phyloP scores from a whole-genome alignment of 2,888 invertebrate genomes.

The Caenorhabditis japonica region DNA sequence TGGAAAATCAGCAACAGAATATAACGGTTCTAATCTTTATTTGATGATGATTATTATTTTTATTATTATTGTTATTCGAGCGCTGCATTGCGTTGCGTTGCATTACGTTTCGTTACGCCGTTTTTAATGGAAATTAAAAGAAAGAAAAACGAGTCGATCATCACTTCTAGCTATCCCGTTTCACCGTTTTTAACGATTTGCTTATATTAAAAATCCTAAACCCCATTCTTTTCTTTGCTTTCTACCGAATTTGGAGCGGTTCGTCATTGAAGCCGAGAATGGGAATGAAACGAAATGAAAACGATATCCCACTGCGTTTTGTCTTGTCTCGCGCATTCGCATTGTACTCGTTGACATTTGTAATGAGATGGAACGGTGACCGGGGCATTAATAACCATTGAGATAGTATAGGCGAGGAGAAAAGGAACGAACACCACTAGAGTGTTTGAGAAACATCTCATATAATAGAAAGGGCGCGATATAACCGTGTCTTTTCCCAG shows the following conservation, averaged over 20 bases:
- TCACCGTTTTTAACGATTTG: slow-evolving; percentile 8
- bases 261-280: too few species aligned
- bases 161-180: slow-evolving; percentile 39
- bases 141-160: slow-evolving; percentile 34
- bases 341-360: slow-evolving; percentile 49
- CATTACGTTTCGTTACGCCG: too few species aligned
- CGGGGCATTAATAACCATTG: slow-evolving; percentile 43
- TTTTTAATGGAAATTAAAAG: slow-evolving; percentile 23
- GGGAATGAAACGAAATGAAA: too few species aligned
- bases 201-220: too few species aligned
- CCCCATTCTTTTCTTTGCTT: too few species aligned
- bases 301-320: slow-evolving; percentile 35
- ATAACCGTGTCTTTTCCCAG: slow-evolving; percentile 29
- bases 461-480: slow-evolving; percentile 27
- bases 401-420: slow-evolving; percentile 31
- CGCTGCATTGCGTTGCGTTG: slow-evolving; percentile 35
- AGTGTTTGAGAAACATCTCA: slow-evolving; percentile 51
- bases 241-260: too few species aligned
- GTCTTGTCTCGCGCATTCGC: too few species aligned
- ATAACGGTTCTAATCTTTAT: slow-evolving; percentile 24
- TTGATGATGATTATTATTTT: too few species aligned
- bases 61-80: slow-evolving; percentile 49
- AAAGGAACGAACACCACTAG: too few species aligned
- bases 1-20: slow-evolving; percentile 19
- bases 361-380: slow-evolving; percentile 48